phyloP scores from a whole-genome alignment of 2,797 vertebrate genomes.

The Hydrocynus forskahlii region DNA sequence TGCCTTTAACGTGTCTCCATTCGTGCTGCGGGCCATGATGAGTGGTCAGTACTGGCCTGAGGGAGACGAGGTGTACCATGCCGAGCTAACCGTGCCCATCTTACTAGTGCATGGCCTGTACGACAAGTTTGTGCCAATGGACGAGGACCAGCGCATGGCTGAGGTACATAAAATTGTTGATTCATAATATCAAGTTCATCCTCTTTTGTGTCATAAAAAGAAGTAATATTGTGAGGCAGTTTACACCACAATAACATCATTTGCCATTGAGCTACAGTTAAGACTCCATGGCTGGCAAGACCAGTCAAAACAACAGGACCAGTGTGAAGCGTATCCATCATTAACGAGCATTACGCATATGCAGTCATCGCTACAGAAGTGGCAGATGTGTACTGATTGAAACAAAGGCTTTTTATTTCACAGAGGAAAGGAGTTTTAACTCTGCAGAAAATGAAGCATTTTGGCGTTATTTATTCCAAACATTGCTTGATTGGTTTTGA shows the following conservation, averaged over 20 bases:
- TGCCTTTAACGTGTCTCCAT: slow-evolving; percentile 95
- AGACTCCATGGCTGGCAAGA: not conserved
- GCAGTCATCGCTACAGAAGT: slow-evolving; percentile 3
- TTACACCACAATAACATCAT: not conserved
- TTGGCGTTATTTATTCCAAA: not conserved
- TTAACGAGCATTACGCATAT: slow-evolving; percentile 31
- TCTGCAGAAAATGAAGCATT: not conserved
- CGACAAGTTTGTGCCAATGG: slow-evolving; percentile 94
- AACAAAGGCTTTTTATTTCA: slow-evolving; percentile 43
- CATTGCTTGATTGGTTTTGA: slow-evolving; percentile 1
- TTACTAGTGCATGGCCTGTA: slow-evolving; percentile 95
- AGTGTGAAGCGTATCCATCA: slow-evolving; percentile 44
- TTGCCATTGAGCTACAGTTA: not conserved
- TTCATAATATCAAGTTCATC: not conserved
- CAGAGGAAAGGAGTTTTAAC: not conserved
- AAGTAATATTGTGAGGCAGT: not conserved
- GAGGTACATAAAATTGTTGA: slow-evolving; percentile 77
- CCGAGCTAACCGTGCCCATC: slow-evolving; percentile 92
- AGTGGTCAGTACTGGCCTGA: slow-evolving; percentile 99
- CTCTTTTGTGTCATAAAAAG: not conserved
- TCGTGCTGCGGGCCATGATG: slow-evolving; percentile 96
- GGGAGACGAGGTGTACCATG: slow-evolving; percentile 95
- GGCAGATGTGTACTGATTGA: slow-evolving; percentile 34
- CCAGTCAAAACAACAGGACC: slow-evolving; percentile 31
- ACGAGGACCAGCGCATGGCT: slow-evolving; percentile 97